phyloP scores from a whole-genome alignment of 2,888 invertebrate species.

The Marasmarcha lunaedactyla region DNA sequence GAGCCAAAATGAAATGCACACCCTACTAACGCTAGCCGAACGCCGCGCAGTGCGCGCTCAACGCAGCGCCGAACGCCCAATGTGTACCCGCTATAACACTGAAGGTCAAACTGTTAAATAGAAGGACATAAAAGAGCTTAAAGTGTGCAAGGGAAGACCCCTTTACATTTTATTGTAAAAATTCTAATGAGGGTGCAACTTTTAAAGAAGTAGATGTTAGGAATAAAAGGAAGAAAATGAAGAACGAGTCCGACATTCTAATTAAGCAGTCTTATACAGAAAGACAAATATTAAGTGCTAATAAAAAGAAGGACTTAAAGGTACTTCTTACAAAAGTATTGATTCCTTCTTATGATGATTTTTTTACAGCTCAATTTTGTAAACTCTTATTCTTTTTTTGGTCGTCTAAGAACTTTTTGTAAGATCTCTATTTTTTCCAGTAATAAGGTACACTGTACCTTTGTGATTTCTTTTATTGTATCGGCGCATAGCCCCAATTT shows the following conservation, averaged over 20 bases:
- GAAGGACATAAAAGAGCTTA: conserved; percentile 9
- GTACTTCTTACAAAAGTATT: conserved; percentile 8
- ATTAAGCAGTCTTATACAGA: conserved; percentile 6
- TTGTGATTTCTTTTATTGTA: too few species aligned
- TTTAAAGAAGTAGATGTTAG: conserved; percentile 8
- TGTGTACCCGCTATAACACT: conserved; percentile 8
- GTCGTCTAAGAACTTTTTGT: too few species aligned
- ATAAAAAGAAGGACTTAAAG: conserved; percentile 14
- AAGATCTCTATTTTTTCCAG: too few species aligned
- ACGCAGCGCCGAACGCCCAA: too few species aligned
- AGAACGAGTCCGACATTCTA: conserved; percentile 3
- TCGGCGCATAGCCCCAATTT: too few species aligned
- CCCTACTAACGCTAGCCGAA: too few species aligned
- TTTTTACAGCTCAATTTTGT: conserved; percentile 9
- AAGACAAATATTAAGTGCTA: conserved; percentile 9
- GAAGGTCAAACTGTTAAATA: conserved; percentile 5
- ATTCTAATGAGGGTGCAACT: conserved; percentile 1
- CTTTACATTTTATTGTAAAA: conserved; percentile 5
- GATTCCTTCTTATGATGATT: conserved; percentile 9
- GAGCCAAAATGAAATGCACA: too few species aligned
- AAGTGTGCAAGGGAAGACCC: conserved; percentile 7
- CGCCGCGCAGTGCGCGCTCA: too few species aligned
- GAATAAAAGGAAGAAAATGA: conserved; percentile 14
- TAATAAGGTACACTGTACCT: too few species aligned
- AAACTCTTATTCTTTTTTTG: too few species aligned